phyloP scores from a whole-genome alignment of 2,888 invertebrate genomes.

The Gymnocheta viridis region DNA sequence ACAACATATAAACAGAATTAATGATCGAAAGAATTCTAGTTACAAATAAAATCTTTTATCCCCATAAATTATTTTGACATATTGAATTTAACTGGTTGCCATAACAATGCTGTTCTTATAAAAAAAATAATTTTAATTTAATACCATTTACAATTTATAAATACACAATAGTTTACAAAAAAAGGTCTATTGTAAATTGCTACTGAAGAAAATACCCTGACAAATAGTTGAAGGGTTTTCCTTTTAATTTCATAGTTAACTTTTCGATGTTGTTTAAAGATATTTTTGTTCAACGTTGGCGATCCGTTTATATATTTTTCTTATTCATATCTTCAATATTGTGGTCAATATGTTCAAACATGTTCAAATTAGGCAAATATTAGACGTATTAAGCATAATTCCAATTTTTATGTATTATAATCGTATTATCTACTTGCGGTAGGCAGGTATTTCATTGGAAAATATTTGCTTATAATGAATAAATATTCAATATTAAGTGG shows the following conservation, averaged over 20 bases:
- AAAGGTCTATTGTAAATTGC: neutral
- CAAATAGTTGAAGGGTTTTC: constrained; percentile 29
- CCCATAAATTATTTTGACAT: constrained; percentile 17
- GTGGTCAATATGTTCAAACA: constrained; percentile 19
- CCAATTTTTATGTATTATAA: too few relatives aligned
- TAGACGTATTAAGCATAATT: too few relatives aligned
- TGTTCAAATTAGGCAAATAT: neutral
- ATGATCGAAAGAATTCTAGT: neutral
- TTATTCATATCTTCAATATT: neutral
- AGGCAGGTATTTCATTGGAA: too few relatives aligned
- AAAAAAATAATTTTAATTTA: neutral
- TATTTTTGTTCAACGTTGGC: constrained; percentile 39
- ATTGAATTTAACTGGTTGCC: neutral
- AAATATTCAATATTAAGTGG: too few relatives aligned
- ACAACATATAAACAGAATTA: neutral
- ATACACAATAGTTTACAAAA: neutral
- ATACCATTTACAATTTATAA: neutral
- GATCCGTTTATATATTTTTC: constrained; percentile 20
- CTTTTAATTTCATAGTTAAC: constrained; percentile 21
- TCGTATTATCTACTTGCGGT: too few relatives aligned
- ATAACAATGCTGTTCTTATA: neutral
- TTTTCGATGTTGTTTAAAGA: constrained; percentile 24
- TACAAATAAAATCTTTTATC: neutral
- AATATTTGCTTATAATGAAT: too few relatives aligned
- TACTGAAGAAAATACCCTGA: neutral